Conservation (phyloP, 2,888 invertebrate genomes). For the Pocota personata region DNA sequence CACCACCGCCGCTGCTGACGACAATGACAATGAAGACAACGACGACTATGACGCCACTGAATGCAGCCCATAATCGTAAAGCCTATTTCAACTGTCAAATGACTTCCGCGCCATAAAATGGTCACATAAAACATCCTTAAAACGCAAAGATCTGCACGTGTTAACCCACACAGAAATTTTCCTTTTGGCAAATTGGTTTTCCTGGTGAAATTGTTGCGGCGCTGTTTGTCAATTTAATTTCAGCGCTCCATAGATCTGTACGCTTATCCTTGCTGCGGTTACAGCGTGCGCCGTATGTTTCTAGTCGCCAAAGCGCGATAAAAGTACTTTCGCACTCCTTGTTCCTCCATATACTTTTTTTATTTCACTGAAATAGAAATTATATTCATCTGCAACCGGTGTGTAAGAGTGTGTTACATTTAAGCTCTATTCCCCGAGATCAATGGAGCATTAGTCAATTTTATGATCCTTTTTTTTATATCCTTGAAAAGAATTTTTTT, state of each 20-base stretch:
- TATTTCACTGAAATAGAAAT: conserved; percentile 31
- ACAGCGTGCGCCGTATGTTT: neutral
- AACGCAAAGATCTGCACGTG: conserved; percentile 4
- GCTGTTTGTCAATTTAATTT: neutral
- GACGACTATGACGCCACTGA: neutral
- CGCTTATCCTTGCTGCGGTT: neutral
- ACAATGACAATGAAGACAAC: neutral
- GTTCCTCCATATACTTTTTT: neutral
- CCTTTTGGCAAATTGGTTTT: conserved; percentile 17
- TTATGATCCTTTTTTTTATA: conserved; percentile 35
- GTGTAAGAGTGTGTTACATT: conserved; percentile 5
- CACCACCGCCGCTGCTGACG: neutral
- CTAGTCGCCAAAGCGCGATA: neutral
- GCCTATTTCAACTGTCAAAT: conserved; percentile 44
- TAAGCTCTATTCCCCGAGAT: conserved; percentile 42
- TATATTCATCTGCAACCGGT: conserved; percentile 5
- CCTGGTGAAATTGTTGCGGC: neutral
- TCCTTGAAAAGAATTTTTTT: neutral
- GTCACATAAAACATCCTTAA: conserved; percentile 30
- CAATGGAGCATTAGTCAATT: conserved; percentile 60
- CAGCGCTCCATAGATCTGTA: neutral
- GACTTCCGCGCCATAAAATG: conserved; percentile 41
- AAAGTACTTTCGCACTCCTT: conserved; percentile 21
- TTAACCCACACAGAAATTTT: neutral
- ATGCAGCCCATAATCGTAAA: conserved; percentile 38